Base-by-base conservation (phyloP, 2,888 invertebrate species). In the Acleris holmiana region DNA sequence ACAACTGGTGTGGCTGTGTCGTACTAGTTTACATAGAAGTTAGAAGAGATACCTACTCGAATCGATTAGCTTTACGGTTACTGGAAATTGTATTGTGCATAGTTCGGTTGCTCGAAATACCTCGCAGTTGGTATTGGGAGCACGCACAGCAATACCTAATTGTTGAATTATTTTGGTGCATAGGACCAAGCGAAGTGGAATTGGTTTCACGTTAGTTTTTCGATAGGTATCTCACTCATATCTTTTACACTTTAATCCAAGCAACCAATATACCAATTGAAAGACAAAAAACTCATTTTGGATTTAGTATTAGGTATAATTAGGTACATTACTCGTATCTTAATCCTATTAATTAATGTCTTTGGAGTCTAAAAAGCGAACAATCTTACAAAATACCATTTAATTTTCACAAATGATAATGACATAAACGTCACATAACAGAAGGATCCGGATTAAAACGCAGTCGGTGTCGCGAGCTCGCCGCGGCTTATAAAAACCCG, bases 341-440 rank as follows among this genome's bases (percentile, higher is more conserved):
- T 8, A 29, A 8, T 29, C 2, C 6, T 8, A 1, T 8, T 5
- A 3, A 1, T 8, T 5, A 3, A 41, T 15, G n/a, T 44, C 13
- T 49, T 49, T 13, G 2, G 13, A 21, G n/a, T 15, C 4, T 44
- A 4, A 44, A 23, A 44, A 17, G n/a, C n/a, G 10, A 25, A 15
- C 23, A 23, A 23, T 1, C 2, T 44, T 10, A 47, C 55, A 19
- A 21, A 49, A 29, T 44, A 51, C 19, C 47, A 23, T 51, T 40
- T n/a, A n/a, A n/a, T n/a, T n/a, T n/a, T 50, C 57, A 40, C 17
- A 73, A 74, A 74, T 71, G 69, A 68, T 73, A 73, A 84, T 83
- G 80, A 83, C 76, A 78, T 70, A 79, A 76, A 75, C 77, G 75
- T 80, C 84, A 80, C 80, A 79, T 81, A 77, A 72, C 72, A 63